Evolutionary conservation across 2,888 invertebrate genomes (phyloP).

Genomic region (Diabrotica balteata): DNA sequence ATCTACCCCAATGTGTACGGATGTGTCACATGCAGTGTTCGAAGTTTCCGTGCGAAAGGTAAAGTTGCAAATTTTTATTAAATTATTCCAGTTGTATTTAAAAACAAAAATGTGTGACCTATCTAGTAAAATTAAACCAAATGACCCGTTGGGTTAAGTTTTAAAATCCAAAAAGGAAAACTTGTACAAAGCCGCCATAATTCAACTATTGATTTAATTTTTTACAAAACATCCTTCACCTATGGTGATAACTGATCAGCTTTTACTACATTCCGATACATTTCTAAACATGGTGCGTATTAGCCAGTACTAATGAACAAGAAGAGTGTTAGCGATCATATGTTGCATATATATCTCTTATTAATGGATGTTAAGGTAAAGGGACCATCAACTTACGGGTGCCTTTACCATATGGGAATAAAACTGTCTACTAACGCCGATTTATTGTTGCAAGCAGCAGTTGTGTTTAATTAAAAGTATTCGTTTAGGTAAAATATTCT

Average conservation of each 20-base stretch:
- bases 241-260: constrained; percentile 38
- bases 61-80: too few relatives aligned
- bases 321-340: constrained; percentile 39
- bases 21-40: too few relatives aligned
- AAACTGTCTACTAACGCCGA: constrained; percentile 36
- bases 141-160: too few relatives aligned
- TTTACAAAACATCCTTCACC: constrained; percentile 31
- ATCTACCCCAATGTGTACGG: too few relatives aligned
- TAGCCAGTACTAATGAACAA: constrained; percentile 44
- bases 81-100: too few relatives aligned
- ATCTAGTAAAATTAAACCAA: too few relatives aligned
- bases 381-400: constrained; percentile 39
- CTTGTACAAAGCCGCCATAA: too few relatives aligned
- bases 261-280: constrained; percentile 40
- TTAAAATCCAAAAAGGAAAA: too few relatives aligned
- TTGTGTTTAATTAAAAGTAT: constrained; percentile 40
- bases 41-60: too few relatives aligned
- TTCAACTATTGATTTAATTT: neutral
- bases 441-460: constrained; percentile 36
- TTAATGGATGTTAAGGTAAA: constrained; percentile 44
- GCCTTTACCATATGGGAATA: constrained; percentile 39
- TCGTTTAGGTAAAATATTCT: constrained; percentile 37
- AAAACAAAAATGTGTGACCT: too few relatives aligned
- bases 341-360: constrained; percentile 43
- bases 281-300: constrained; percentile 41